phyloP scores from a whole-genome alignment of 2,797 vertebrate species.

The Dallia pectoralis region DNA sequence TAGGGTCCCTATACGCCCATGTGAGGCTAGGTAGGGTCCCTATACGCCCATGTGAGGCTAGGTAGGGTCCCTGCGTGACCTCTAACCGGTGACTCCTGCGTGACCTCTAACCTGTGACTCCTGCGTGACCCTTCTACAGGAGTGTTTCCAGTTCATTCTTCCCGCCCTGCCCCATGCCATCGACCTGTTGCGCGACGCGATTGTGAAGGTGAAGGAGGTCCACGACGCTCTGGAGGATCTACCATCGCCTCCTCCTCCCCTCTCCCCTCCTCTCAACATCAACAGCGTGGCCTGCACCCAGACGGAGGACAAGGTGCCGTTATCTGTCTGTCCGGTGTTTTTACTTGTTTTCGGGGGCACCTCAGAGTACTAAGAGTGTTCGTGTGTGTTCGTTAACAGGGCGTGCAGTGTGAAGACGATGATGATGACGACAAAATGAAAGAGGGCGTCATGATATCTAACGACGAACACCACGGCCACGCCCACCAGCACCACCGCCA shows the following conservation, averaged over 20 bases:
- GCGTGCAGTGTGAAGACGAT: constrained; percentile 90
- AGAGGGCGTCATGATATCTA: constrained; percentile 84
- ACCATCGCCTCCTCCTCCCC: constrained; percentile 88
- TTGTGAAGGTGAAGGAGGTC: constrained; percentile 90
- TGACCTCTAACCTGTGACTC: neutral
- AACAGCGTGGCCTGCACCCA: constrained; percentile 56
- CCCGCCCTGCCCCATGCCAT: constrained; percentile 98
- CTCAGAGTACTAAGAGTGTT: neutral
- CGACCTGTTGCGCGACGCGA: constrained; percentile 93
- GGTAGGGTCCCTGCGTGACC: neutral
- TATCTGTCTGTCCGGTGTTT: neutral
- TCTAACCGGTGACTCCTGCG: too few relatives aligned
- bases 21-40: neutral
- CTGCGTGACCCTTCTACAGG: constrained; percentile 71
- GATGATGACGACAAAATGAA: constrained; percentile 90
- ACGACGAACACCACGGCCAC: constrained; percentile 79
- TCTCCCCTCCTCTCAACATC: constrained; percentile 79
- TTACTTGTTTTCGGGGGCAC: neutral
- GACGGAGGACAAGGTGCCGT: constrained; percentile 87
- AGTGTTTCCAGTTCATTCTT: constrained; percentile 99
- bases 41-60: neutral
- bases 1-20: neutral
- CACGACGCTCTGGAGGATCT: constrained; percentile 94
- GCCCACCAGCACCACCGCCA: neutral
- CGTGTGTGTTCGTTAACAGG: neutral